Evolutionary conservation across 2,797 vertebrate genomes (phyloP).

Genomic region (Pipistrellus nathusii): DNA sequence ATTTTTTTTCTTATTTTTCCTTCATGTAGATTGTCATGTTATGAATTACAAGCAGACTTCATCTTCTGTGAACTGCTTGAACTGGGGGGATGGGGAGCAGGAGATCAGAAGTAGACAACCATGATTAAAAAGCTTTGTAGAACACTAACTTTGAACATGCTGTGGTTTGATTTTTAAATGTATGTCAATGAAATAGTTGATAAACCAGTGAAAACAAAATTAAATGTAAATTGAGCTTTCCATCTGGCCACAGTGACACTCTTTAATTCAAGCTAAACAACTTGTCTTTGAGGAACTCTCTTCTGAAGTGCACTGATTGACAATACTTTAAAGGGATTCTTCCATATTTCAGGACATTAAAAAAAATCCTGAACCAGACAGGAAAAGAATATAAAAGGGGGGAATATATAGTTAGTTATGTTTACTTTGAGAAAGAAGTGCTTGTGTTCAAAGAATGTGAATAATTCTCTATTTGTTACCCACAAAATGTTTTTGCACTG

Average conservation of each 20-base stretch:
- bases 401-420: neutral
- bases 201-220: slow-evolving; percentile 85
- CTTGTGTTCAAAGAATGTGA: neutral
- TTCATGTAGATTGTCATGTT: slow-evolving; percentile 12
- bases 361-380: neutral
- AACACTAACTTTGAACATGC: slow-evolving; percentile 81
- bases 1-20: neutral
- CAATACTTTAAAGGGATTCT: neutral
- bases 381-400: neutral
- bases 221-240: slow-evolving; percentile 86
- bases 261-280: slow-evolving; percentile 83
- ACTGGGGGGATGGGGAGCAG: neutral
- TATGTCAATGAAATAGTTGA: slow-evolving; percentile 86
- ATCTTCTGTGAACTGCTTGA: slow-evolving; percentile 78
- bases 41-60: slow-evolving; percentile 77
- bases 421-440: slow-evolving; percentile 12
- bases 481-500: neutral
- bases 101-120: slow-evolving; percentile 64
- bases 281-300: slow-evolving; percentile 76
- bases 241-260: slow-evolving; percentile 84
- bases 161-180: slow-evolving; percentile 74
- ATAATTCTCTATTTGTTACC: neutral
- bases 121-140: slow-evolving; percentile 81
- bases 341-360: neutral
- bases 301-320: slow-evolving; percentile 39